Evolutionary conservation across 53 echinoderm and acorn worm genomes (phyloP).

Genomic region (Hippasteria phrygiana): DNA sequence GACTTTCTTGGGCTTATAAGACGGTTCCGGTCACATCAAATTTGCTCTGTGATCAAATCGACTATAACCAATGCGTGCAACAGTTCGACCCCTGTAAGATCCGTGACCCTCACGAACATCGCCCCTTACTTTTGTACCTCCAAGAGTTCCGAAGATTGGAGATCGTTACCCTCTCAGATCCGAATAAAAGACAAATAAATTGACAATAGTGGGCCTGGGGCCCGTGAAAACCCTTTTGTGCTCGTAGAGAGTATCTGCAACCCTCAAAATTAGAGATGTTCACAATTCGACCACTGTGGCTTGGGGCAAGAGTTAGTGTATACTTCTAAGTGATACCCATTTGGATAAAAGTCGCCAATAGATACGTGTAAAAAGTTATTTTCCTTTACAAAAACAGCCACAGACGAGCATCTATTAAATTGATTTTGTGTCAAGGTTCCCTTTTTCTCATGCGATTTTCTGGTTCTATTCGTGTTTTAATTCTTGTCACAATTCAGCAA

Average conservation of each 20-base stretch:
- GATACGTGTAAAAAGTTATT: neutral
- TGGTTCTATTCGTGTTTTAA: too few relatives aligned
- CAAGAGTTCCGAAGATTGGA: neutral
- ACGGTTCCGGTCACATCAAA: neutral
- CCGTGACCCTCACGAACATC: neutral
- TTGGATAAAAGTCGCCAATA: neutral
- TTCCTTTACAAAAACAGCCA: neutral
- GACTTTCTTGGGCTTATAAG: too few relatives aligned
- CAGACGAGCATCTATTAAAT: neutral
- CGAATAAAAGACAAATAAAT: neutral
- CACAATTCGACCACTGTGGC: neutral
- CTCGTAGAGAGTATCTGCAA: neutral
- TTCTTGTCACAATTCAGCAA: too few relatives aligned
- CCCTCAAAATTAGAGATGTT: conserved; percentile 9
- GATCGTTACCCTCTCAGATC: neutral
- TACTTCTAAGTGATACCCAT: neutral
- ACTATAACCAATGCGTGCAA: neutral
- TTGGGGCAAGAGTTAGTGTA: neutral
- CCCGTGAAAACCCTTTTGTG: too few relatives aligned
- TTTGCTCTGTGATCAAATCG: neutral
- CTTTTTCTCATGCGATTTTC: too few relatives aligned
- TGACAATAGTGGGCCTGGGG: neutral
- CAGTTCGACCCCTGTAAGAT: neutral
- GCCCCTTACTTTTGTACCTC: neutral
- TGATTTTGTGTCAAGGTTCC: too few relatives aligned